A percentile compares a stretch with the other conserved stretches of the same genome.
These are phyloP conservation scores for Sebastiscus albofasciatus DNA, from an alignment of 2,797 vertebrate genomes.

Conservation along the genomic window DNA sequence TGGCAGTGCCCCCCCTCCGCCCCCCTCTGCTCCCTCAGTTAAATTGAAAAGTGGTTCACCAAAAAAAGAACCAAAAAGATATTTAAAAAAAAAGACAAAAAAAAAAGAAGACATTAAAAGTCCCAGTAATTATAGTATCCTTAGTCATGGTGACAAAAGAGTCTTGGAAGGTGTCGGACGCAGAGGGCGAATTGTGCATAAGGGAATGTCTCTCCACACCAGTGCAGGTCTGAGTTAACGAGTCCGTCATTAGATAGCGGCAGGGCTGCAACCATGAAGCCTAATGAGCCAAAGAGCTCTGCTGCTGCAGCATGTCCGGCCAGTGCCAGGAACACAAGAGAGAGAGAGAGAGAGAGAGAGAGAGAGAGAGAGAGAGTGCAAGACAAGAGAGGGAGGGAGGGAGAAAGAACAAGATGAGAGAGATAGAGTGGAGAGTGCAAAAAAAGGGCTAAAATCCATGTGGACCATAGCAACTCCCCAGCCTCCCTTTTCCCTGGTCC, in stretches of 20 bases:
- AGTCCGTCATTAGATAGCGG: conserved; percentile 79
- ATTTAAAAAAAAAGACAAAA: conserved; percentile 9
- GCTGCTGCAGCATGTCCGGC: conserved; percentile 84
- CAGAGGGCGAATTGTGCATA: conserved; percentile 58
- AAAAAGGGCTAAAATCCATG: conserved; percentile 79
- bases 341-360: conserved; percentile 28
- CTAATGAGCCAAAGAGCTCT: conserved; percentile 83
- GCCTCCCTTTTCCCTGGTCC: conserved; percentile 65
- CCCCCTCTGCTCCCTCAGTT: conserved; percentile 7
- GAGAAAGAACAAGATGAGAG: conserved; percentile 68
- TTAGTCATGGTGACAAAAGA: conserved; percentile 53
- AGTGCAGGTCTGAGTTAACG: conserved; percentile 74
- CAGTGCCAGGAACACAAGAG: conserved; percentile 76
- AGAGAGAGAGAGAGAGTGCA: conserved; percentile 29
- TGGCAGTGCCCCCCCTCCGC: conserved; percentile 46
- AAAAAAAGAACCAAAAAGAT: conserved; percentile 38
- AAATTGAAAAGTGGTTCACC: conserved; percentile 45
- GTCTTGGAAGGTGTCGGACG: conserved; percentile 53
- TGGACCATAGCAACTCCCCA: conserved; percentile 80
- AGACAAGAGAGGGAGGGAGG: conserved; percentile 56
- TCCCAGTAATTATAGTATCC: conserved; percentile 78
- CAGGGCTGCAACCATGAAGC: conserved; percentile 79
- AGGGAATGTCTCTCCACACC: conserved; percentile 64
- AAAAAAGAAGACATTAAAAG: conserved; percentile 49
- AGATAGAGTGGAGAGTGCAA: conserved; percentile 70